Base-by-base conservation (phyloP, 2,888 invertebrate species). In the Apodemia zela region DNA sequence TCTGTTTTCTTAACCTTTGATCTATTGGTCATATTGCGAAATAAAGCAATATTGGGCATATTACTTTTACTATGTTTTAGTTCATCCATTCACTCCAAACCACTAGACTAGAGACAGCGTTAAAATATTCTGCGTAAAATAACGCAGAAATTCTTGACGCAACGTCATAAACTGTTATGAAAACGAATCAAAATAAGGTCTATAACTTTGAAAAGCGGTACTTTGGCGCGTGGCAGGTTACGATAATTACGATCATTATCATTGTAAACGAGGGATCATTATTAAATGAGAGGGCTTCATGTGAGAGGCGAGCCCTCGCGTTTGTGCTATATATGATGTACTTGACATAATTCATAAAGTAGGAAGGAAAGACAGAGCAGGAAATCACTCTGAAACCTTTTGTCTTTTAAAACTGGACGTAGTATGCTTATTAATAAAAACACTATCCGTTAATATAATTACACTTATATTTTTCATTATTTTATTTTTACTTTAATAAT, bases 231-330 rank as follows among this genome's bases (percentile, higher is more conserved):
- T 54, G 7, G 54, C 54, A 54, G 54, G 54, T 54, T 54, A 54
- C 29, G 54, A 54, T 54, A 15, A 54, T 54, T 54, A 54, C 54
- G 54, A 54, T 54, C 54, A 54, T 57, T 57, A 57, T 57, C 57
- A 57, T 57, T 57, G 57, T n/a, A 57, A 57, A 57, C 57, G 57
- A 57, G 57, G 29, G 57, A 51, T 51, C 51, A 57, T 57, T 25
- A 57, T 57, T 57, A 57, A 57, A 29, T 57, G 29, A 57, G 57
- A 25, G 57, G 29, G n/a, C 57, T 57, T 57, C 57, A 29, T 57
- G 6, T 54, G 25, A 54, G 54, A 54, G 21, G 21, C 54, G 2
- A 54, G 54, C 54, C 54, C 25, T 51, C 51, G 18, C 51, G 51
- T 18, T 21, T 21, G 54, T 54, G 21, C 54, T 54, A 54, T 6